Percentiles rank a stretch among this genome's conserved stretches.
phyloP scores from a whole-genome alignment of 2,113 vertebrate species.

The Carettochelys insculpta region DNA sequence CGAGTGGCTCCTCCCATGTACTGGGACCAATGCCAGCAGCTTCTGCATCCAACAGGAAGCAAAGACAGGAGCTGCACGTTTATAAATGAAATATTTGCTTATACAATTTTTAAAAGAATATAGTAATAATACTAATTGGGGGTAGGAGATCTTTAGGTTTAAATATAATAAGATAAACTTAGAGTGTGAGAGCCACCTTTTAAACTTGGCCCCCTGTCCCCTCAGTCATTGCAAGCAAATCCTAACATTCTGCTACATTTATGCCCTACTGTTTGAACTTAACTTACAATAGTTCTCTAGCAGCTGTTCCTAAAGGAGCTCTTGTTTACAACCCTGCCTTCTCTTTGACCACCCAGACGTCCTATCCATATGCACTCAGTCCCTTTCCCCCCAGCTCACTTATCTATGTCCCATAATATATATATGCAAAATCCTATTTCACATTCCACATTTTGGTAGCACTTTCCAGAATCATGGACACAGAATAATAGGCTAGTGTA shows the following conservation, averaged over 20 bases:
- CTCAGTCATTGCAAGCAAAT: background rate
- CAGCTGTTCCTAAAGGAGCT: background rate
- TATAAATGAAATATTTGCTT: background rate
- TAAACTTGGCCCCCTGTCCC: background rate
- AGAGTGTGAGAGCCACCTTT: background rate
- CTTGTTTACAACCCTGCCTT: background rate
- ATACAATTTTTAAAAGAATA: accelerated
- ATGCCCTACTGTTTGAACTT: background rate
- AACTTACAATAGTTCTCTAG: background rate
- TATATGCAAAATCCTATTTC: constrained; percentile 50
- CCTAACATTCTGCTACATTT: background rate
- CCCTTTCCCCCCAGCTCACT: constrained; percentile 6
- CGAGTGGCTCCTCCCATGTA: background rate
- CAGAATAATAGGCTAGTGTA: constrained; percentile 9
- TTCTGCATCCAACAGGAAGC: background rate
- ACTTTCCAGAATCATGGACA: background rate
- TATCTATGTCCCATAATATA: constrained; percentile 8
- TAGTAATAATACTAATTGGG: constrained; percentile 2
- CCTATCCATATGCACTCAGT: background rate
- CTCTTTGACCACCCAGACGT: constrained; percentile 29
- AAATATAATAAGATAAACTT: background rate
- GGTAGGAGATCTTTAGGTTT: background rate
- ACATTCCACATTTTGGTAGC: constrained; percentile 31
- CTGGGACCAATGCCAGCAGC: constrained; percentile 1
- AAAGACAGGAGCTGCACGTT: background rate